phyloP scores from a whole-genome alignment of 2,113 vertebrate genomes.

The Quiscalus mexicanus region DNA sequence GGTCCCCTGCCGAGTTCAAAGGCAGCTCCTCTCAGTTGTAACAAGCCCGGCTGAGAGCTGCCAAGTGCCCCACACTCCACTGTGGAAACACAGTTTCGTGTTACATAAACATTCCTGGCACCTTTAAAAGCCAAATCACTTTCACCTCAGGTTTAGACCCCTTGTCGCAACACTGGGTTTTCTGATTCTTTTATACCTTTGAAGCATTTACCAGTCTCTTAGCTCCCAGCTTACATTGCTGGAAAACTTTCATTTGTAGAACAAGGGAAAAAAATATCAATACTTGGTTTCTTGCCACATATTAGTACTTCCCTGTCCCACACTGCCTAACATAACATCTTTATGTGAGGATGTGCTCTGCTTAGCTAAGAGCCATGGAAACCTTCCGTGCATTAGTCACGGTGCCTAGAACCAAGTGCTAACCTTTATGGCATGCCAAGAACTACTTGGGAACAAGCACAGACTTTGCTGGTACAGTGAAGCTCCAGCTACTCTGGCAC shows the following conservation, averaged over 20 bases:
- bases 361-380: slow-evolving; percentile 49
- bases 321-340: slow-evolving; percentile 17
- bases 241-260: slow-evolving; percentile 36
- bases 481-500: slow-evolving; percentile 45
- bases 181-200: slow-evolving; percentile 17
- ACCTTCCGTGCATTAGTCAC: slow-evolving; percentile 50
- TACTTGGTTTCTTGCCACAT: slow-evolving; percentile 23
- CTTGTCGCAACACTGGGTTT: neutral
- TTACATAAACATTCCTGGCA: slow-evolving; percentile 50
- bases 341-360: slow-evolving; percentile 54
- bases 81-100: slow-evolving; percentile 44
- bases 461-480: neutral
- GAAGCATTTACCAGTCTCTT: neutral
- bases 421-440: slow-evolving; percentile 63
- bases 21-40: slow-evolving; percentile 42
- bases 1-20: slow-evolving; percentile 76
- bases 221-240: neutral
- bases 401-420: slow-evolving; percentile 41
- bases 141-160: slow-evolving; percentile 16
- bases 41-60: slow-evolving; percentile 48
- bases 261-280: slow-evolving; percentile 33
- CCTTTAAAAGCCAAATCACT: slow-evolving; percentile 51
- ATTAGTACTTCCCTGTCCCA: slow-evolving; percentile 19
- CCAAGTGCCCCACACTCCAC: slow-evolving; percentile 61
- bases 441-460: slow-evolving; percentile 55